These are phyloP conservation scores for Elachura formosa DNA, from an alignment of 2,113 vertebrate species.

Conservation along the genomic window DNA sequence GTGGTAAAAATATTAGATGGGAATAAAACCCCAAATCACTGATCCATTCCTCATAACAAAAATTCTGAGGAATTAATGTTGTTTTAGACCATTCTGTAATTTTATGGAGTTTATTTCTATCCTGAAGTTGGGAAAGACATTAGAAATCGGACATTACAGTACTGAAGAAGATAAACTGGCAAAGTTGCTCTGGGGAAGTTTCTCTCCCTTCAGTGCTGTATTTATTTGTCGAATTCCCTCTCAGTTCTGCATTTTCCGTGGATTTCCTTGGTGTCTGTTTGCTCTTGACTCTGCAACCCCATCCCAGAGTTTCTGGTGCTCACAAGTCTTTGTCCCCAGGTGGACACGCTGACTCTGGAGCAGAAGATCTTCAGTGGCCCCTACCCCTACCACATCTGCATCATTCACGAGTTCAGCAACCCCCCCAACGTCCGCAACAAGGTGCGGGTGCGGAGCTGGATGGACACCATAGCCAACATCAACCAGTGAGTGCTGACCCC, in stretches of 20 bases:
- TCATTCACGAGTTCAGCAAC: conserved; percentile 97
- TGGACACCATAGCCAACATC: conserved; percentile 98
- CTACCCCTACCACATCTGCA: conserved; percentile 94
- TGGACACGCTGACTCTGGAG: conserved; percentile 89
- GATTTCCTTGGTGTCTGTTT: background rate
- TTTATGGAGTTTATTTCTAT: background rate
- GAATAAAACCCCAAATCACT: background rate
- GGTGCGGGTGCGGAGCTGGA: conserved; percentile 96
- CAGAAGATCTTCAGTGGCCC: conserved; percentile 94
- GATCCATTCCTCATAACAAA: background rate
- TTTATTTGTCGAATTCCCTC: background rate
- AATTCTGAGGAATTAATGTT: background rate
- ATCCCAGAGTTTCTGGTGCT: background rate
- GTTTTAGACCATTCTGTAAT: background rate
- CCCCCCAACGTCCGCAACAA: conserved; percentile 98
- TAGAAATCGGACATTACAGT: background rate
- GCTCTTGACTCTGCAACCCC: background rate
- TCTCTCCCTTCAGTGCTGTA: background rate
- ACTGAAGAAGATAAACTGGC: accelerated
- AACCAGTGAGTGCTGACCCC: conserved; percentile 79
- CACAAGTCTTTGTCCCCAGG: conserved; percentile 64
- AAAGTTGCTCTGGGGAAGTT: background rate
- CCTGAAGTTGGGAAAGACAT: background rate
- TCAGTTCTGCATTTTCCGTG: accelerated
- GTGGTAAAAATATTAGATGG: background rate